phyloP scores from a whole-genome alignment of 2,888 invertebrate species.

The Steromphala cineraria region DNA sequence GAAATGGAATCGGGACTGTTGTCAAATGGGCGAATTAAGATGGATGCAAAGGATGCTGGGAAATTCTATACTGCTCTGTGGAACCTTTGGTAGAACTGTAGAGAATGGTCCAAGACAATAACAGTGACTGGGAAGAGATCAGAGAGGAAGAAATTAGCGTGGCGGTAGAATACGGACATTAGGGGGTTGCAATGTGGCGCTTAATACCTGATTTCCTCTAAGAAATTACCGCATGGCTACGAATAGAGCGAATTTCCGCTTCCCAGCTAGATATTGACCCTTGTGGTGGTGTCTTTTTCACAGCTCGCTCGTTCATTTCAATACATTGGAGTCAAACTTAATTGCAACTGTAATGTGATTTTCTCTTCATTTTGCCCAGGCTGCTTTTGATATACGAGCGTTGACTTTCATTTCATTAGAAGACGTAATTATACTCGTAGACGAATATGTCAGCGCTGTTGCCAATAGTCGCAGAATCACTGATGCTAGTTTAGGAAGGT shows the following conservation, averaged over 20 bases:
- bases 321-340: background rate
- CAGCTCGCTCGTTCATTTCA: slow-evolving; percentile 1
- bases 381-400: slow-evolving; percentile 11
- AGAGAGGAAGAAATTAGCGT: background rate
- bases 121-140: background rate
- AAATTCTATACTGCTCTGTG: background rate
- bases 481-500: too few species aligned
- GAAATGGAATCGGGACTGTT: slow-evolving; percentile 11
- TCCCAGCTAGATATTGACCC: background rate
- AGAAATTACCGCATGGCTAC: slow-evolving; percentile 5
- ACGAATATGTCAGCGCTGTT: background rate
- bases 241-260: slow-evolving; percentile 12
- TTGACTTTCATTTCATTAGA: background rate
- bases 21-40: slow-evolving; percentile 21
- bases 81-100: background rate
- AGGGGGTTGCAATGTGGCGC: background rate
- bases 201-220: slow-evolving; percentile 16
- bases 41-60: background rate
- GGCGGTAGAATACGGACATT: background rate
- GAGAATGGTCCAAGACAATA: background rate
- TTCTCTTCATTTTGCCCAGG: slow-evolving; percentile 2
- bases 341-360: slow-evolving; percentile 11
- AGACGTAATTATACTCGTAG: background rate
- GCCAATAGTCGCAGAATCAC: too few species aligned
- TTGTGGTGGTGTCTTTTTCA: slow-evolving; percentile 11